These are phyloP conservation scores for Cherax quadricarinatus DNA, from an alignment of 1,140 invertebrate species.

Conservation along the genomic window DNA sequence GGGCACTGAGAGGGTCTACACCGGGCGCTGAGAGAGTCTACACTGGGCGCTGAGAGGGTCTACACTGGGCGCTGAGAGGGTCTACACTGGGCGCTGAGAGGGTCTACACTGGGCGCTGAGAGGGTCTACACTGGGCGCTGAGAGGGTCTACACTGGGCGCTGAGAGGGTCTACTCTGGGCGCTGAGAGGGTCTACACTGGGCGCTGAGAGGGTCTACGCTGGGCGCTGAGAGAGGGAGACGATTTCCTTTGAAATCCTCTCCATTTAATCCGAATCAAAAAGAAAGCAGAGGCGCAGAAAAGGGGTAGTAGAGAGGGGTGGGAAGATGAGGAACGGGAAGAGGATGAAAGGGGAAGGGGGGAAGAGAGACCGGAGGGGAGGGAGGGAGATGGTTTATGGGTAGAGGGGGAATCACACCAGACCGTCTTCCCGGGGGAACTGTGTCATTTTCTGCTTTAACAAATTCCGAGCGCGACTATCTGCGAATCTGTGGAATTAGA, in stretches of 20 bases:
- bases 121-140: too few relatives aligned
- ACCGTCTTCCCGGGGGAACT: background rate
- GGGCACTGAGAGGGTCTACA: too few relatives aligned
- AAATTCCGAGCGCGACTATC: constrained; percentile 2
- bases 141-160: too few relatives aligned
- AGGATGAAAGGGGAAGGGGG: background rate
- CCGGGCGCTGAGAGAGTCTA: too few relatives aligned
- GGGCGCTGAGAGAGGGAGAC: background rate
- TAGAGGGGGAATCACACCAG: background rate
- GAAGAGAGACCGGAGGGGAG: background rate
- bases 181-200: too few relatives aligned
- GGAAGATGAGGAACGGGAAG: background rate
- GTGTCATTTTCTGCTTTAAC: constrained; percentile 15
- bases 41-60: too few relatives aligned
- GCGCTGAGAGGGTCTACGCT: too few relatives aligned
- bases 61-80: too few relatives aligned
- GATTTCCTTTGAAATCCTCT: background rate
- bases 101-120: too few relatives aligned
- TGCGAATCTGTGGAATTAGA: constrained; percentile 13
- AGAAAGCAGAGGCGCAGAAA: background rate
- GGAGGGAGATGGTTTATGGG: background rate
- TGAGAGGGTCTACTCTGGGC: too few relatives aligned
- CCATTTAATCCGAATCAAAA: constrained; percentile 10
- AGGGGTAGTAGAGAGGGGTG: background rate
- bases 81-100: too few relatives aligned